A percentile compares a stretch with the other conserved stretches of the same genome.
These are phyloP conservation scores for Rhinogobius similis DNA, from an alignment of 2,113 vertebrate genomes.

Conservation along the genomic window DNA sequence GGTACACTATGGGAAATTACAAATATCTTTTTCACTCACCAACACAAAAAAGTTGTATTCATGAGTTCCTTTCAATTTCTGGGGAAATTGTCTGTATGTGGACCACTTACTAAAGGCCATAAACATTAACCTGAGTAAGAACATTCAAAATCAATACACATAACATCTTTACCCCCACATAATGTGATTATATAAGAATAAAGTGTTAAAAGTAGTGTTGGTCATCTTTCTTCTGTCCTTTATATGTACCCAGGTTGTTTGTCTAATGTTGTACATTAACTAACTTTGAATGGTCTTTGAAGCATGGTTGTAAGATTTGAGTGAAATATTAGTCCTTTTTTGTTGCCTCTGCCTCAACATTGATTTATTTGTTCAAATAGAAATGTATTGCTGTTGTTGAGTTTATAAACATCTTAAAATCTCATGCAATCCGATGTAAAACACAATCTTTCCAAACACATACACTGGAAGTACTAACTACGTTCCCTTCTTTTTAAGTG, in stretches of 20 bases:
- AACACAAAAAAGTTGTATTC: not conserved
- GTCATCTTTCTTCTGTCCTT: constrained; percentile 9
- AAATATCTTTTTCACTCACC: not conserved
- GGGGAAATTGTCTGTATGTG: not conserved
- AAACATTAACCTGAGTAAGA: no score
- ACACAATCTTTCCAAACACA: constrained; percentile 13
- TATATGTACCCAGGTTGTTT: constrained; percentile 64
- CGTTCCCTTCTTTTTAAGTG: no score
- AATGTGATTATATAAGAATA: not conserved
- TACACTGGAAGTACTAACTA: not conserved
- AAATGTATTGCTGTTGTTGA: not conserved
- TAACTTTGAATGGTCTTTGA: constrained; percentile 62
- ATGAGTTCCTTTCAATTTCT: not conserved
- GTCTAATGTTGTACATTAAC: constrained; percentile 76
- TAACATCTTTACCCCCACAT: not conserved
- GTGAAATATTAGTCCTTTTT: constrained; percentile 21
- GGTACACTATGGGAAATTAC: constrained; percentile 2
- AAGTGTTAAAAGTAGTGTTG: not conserved
- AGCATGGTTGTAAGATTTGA: constrained; percentile 24
- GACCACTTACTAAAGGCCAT: no score
- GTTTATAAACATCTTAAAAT: not conserved
- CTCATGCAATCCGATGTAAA: not conserved
- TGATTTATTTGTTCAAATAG: not conserved
- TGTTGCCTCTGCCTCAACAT: constrained; percentile 9
- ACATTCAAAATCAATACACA: no score